These are phyloP conservation scores for Eufriesea mexicana DNA, from an alignment of 1,140 invertebrate genomes.

Conservation along the genomic window DNA sequence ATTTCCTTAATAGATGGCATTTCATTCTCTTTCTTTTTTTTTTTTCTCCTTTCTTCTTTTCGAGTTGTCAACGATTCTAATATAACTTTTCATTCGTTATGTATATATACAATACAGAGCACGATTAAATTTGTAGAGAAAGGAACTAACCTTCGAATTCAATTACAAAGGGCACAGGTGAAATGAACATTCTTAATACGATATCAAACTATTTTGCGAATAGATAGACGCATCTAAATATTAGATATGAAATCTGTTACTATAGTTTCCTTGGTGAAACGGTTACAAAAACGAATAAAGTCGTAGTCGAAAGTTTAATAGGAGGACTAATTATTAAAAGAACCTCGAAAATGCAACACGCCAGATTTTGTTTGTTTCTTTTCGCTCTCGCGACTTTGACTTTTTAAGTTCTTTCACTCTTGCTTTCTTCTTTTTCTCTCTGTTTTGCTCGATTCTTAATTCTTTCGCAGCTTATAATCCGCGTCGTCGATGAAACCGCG, in stretches of 20 bases:
- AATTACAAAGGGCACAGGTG: not conserved
- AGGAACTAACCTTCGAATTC: not conserved
- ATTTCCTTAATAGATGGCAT: not conserved
- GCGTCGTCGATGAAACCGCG: slow-evolving; percentile 52
- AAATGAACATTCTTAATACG: not conserved
- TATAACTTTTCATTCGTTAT: not conserved
- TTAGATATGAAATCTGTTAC: not conserved
- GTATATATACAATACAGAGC: not conserved
- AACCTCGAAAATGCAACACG: slow-evolving; percentile 16
- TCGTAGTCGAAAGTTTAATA: slow-evolving; percentile 12
- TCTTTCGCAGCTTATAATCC: slow-evolving; percentile 33
- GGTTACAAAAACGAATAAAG: slow-evolving; percentile 23
- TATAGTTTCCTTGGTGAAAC: not conserved
- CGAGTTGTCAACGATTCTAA: not conserved
- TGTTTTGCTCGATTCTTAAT: slow-evolving; percentile 26
- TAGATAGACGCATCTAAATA: slow-evolving; percentile 1
- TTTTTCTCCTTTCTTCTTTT: not conserved
- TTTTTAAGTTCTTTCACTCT: slow-evolving; percentile 2
- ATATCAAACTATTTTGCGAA: slow-evolving; percentile 2
- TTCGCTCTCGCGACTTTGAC: not conserved
- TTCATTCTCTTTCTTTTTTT: not conserved
- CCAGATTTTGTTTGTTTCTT: not conserved
- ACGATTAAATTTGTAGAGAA: not conserved
- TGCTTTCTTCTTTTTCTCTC: not conserved
- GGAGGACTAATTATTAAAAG: slow-evolving; percentile 29